Evolutionary conservation across 2,797 vertebrate genomes (phyloP).

Genomic region (Chelonia mydas): DNA sequence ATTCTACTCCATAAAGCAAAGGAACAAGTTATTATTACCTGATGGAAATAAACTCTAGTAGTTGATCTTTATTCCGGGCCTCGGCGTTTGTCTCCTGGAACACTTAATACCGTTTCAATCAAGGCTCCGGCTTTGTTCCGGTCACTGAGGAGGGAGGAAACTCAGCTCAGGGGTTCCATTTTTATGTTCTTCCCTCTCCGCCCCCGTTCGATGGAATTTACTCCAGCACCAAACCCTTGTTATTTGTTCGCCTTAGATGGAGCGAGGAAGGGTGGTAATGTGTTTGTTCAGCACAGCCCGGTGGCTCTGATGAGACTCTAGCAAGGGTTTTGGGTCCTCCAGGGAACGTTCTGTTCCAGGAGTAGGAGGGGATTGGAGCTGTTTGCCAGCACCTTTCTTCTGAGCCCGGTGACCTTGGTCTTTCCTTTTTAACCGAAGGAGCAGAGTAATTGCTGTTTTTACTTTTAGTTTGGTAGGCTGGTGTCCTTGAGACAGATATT

Average conservation of each 20-base stretch:
- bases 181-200: not conserved
- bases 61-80: slow-evolving; percentile 48
- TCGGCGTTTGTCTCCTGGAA: slow-evolving; percentile 36
- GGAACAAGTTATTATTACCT: slow-evolving; percentile 61
- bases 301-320: not conserved
- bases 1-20: slow-evolving; percentile 74
- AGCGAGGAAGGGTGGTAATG: not conserved
- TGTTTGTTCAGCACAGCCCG: not conserved
- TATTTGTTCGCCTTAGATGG: not conserved
- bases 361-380: not conserved
- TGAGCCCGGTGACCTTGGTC: not conserved
- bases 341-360: not conserved
- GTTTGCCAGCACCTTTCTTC: not conserved
- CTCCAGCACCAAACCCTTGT: accelerated
- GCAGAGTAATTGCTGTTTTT: not conserved
- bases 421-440: not conserved
- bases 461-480: not conserved
- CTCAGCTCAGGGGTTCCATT: not conserved
- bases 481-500: not conserved
- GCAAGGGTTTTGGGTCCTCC: not conserved
- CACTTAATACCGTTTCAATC: slow-evolving; percentile 58
- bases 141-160: slow-evolving; percentile 25
- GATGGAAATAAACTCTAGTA: slow-evolving; percentile 65
- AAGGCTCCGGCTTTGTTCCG: slow-evolving; percentile 73
- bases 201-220: accelerated